Evolutionary conservation across 2,888 invertebrate species (phyloP).

Genomic region (Chesias legatella): DNA sequence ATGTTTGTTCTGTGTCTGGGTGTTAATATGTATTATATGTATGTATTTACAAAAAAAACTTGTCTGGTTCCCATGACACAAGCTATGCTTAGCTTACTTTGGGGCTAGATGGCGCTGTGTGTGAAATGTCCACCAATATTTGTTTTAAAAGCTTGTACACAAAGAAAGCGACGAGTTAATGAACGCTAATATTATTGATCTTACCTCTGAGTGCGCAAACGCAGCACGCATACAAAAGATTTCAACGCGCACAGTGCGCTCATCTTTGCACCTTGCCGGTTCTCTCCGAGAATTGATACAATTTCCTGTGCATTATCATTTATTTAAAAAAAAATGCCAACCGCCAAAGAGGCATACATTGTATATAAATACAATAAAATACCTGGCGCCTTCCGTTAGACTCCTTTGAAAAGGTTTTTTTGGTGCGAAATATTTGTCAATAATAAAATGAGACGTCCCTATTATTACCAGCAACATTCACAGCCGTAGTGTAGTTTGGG

Average conservation of each 20-base stretch:
- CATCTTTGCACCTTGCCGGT: slow-evolving; percentile 19
- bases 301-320: slow-evolving; percentile 63
- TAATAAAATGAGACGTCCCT: slow-evolving; percentile 77
- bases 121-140: no score
- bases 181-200: slow-evolving; percentile 9
- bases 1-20: no score
- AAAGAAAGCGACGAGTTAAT: slow-evolving; percentile 7
- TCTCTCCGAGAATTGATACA: slow-evolving; percentile 37
- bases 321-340: slow-evolving; percentile 41
- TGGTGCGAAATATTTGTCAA: slow-evolving; percentile 78
- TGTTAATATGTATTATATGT: no score
- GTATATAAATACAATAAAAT: slow-evolving; percentile 66
- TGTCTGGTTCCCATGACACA: no score
- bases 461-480: slow-evolving; percentile 69
- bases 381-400: slow-evolving; percentile 75
- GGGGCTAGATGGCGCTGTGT: no score
- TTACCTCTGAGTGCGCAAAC: slow-evolving; percentile 43
- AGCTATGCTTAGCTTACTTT: no score
- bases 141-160: slow-evolving; percentile 9
- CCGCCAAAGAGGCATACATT: slow-evolving; percentile 58
- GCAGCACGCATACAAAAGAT: slow-evolving; percentile 60
- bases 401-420: slow-evolving; percentile 55
- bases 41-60: no score
- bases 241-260: slow-evolving; percentile 54
- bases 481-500: slow-evolving; percentile 54